phyloP scores from a whole-genome alignment of 2,113 vertebrate species.

The Laticauda colubrina region DNA sequence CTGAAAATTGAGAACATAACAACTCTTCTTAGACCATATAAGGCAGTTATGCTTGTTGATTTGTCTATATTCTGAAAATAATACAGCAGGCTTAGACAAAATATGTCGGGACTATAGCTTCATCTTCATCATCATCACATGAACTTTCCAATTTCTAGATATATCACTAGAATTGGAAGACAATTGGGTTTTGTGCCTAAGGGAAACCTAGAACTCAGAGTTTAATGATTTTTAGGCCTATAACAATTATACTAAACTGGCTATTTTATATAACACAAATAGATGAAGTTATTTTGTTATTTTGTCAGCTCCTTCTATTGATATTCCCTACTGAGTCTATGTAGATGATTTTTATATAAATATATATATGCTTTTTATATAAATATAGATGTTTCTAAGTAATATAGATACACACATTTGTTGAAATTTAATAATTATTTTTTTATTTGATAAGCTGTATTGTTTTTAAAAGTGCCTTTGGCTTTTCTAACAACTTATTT shows the following conservation, averaged over 20 bases:
- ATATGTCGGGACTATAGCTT: background rate
- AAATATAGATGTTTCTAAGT: background rate
- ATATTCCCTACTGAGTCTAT: background rate
- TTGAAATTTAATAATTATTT: background rate
- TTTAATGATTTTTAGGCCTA: background rate
- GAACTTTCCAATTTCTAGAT: background rate
- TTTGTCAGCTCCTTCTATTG: background rate
- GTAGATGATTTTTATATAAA: too few species aligned
- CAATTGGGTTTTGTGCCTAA: background rate
- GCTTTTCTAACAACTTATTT: background rate
- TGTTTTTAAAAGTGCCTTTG: background rate
- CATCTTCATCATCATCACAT: background rate
- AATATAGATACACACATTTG: background rate
- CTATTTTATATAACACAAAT: background rate
- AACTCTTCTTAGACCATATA: background rate
- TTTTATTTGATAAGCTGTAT: background rate
- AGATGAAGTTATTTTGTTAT: background rate
- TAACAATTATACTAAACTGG: background rate
- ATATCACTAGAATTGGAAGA: background rate
- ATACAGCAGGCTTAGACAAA: background rate
- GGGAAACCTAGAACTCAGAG: background rate
- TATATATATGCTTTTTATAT: too few species aligned
- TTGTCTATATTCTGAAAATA: background rate
- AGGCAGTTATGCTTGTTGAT: background rate
- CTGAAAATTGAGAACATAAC: background rate